phyloP scores from a whole-genome alignment of 2,113 vertebrate genomes.

The Nematolebias whitei region DNA sequence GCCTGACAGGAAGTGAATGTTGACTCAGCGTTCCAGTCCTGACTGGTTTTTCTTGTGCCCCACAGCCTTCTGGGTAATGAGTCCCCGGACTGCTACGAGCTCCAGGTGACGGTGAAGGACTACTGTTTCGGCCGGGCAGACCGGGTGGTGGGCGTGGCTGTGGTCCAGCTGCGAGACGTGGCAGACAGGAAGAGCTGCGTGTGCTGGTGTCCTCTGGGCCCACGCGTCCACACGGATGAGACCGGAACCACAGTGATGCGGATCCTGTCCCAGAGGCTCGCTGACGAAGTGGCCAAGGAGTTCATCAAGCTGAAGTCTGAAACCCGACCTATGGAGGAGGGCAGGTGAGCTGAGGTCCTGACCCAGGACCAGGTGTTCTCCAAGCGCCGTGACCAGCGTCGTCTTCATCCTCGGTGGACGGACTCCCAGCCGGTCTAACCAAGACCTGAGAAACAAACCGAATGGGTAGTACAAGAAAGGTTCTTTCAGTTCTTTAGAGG shows the following conservation, averaged over 20 bases:
- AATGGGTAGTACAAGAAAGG: no score
- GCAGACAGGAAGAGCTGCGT: conserved; percentile 91
- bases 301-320: conserved; percentile 95
- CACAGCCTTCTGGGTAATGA: conserved; percentile 89
- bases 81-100: conserved; percentile 89
- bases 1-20: no score
- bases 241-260: conserved; percentile 91
- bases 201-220: conserved; percentile 93
- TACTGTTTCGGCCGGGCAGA: conserved; percentile 98
- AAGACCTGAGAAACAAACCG: no score
- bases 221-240: conserved; percentile 88
- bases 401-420: not conserved
- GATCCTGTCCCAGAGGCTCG: conserved; percentile 92
- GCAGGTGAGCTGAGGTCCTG: conserved; percentile 78
- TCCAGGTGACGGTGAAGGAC: conserved; percentile 95
- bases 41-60: not conserved
- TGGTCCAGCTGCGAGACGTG: conserved; percentile 92
- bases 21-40: no score
- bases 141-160: conserved; percentile 89
- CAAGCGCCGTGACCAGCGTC: no score
- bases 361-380: not conserved
- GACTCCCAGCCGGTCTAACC: not conserved
- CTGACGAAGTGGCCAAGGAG: conserved; percentile 95
- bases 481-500: no score
- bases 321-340: conserved; percentile 89